Evolutionary conservation across 2,888 invertebrate genomes (phyloP).

Genomic region (Nymphalis c-album): DNA sequence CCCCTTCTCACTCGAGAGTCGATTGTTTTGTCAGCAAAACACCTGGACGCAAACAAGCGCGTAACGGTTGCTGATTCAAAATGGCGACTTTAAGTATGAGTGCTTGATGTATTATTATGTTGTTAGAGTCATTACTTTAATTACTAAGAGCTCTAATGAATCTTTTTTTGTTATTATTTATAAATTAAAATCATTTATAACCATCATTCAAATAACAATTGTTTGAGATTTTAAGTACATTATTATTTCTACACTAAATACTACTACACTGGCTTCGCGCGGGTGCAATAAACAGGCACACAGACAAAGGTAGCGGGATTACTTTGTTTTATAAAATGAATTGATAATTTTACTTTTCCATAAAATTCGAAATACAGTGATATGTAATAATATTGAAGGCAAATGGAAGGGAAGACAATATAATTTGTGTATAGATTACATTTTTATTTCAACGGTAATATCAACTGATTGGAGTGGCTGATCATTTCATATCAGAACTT

Average conservation of each 20-base stretch:
- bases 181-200: too few species aligned
- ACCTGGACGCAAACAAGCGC: slow-evolving; percentile 77
- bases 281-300: too few species aligned
- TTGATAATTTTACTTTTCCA: background rate
- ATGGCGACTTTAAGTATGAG: slow-evolving; percentile 52
- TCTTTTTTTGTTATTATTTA: slow-evolving; percentile 19
- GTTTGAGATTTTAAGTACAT: too few species aligned
- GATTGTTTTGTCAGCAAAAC: slow-evolving; percentile 80
- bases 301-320: background rate
- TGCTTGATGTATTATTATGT: slow-evolving; percentile 27
- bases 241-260: too few species aligned
- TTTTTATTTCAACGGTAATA: background rate
- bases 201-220: too few species aligned
- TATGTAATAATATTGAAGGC: too few species aligned
- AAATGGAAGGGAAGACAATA: background rate
- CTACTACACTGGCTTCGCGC: too few species aligned
- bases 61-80: slow-evolving; percentile 57
- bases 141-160: slow-evolving; percentile 30
- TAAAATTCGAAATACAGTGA: too few species aligned
- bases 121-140: slow-evolving; percentile 17
- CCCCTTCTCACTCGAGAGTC: slow-evolving; percentile 69
- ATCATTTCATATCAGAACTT: slow-evolving; percentile 15
- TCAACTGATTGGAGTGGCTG: slow-evolving; percentile 1
- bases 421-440: background rate
- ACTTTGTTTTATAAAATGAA: background rate